Evolutionary conservation across 2,888 invertebrate species (phyloP), one percentile per base, ranked within the genome.

Genomic region (Yponomeuta plumbellus): DNA sequence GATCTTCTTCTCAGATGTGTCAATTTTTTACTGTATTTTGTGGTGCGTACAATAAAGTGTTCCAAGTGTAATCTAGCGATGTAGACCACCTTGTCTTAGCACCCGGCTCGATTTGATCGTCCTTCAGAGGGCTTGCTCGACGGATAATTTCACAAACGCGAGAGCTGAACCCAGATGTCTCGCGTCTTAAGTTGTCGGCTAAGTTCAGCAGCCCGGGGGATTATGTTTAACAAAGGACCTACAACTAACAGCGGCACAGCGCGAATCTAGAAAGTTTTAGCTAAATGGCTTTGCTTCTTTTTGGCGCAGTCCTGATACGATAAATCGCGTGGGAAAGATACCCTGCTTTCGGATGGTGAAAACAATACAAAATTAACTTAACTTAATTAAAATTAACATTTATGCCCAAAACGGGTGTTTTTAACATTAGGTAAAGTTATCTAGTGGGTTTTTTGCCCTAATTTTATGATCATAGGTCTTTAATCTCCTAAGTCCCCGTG

Each of bases 61-160:
- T n/a, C n/a, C n/a, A 8, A 34, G 8, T 34, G 8, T 34, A 34
- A 34, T 10, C 8, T 34, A 8, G 8, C 8, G 34, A 5, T 34
- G 34, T 34, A 10, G 34, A 6, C 34, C 10, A 34, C 8, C 34
- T 8, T 34, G 34, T 34, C 34, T 34, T 52, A 52, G 13, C 17
- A 52, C 44, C 44, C 13, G 2, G 44, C 44, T 52, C 17, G 44
- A 52, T 17, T 17, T 52, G 5, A 52, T 17, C 44, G 13, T 52
- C 17, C 44, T 52, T 52, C 17, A 21, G 22, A 58, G 20, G 20
- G 58, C 58, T 8, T 58, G 22, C 58, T 20, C 20, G 21, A 58
- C 22, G n/a, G 3, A 58, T 58, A 58, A 58, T 58, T 58, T 58
- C 13, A 58, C 58, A 58, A 58, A 58, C 22, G 58, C 22, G 58